Evolutionary conservation across 1,140 invertebrate genomes (phyloP).

Genomic region (Drosophila punjabiensis): DNA sequence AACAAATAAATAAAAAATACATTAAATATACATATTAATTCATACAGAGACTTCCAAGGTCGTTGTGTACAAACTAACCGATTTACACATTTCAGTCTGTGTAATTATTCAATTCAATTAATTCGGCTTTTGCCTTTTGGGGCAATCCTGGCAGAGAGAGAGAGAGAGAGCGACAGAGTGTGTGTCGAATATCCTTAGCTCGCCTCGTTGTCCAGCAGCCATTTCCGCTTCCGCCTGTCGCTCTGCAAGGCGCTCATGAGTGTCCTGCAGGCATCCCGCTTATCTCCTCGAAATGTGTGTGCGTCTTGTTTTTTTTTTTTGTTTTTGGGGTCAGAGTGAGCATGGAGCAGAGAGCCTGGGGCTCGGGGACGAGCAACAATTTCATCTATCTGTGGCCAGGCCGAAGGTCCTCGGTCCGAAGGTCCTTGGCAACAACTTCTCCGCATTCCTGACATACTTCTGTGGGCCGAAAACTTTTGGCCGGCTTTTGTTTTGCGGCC

Average conservation of each 20-base stretch:
- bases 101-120: conserved; percentile 85
- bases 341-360: conserved; percentile 6
- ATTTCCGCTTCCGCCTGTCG: conserved; percentile 75
- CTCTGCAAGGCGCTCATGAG: conserved; percentile 56
- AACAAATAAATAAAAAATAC: neutral
- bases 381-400: conserved; percentile 55
- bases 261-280: conserved; percentile 34
- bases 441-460: conserved; percentile 73
- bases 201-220: conserved; percentile 59
- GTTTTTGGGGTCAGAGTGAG: conserved; percentile 43
- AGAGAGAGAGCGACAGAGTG: no score
- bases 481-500: conserved; percentile 58
- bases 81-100: conserved; percentile 11
- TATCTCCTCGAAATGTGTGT: conserved; percentile 22
- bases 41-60: neutral
- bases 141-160: conserved; percentile 17
- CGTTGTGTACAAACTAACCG: neutral
- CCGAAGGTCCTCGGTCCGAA: conserved; percentile 51
- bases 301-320: neutral
- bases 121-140: conserved; percentile 69
- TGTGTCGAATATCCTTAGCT: conserved; percentile 17
- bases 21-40: no score
- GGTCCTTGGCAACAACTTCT: conserved; percentile 7
- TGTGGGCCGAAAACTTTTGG: conserved; percentile 8
- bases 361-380: conserved; percentile 53